Evolutionary conservation across 1,140 invertebrate genomes (phyloP), one percentile per base, ranked within the genome.

Genomic region (Metopolophium dirhodum): DNA sequence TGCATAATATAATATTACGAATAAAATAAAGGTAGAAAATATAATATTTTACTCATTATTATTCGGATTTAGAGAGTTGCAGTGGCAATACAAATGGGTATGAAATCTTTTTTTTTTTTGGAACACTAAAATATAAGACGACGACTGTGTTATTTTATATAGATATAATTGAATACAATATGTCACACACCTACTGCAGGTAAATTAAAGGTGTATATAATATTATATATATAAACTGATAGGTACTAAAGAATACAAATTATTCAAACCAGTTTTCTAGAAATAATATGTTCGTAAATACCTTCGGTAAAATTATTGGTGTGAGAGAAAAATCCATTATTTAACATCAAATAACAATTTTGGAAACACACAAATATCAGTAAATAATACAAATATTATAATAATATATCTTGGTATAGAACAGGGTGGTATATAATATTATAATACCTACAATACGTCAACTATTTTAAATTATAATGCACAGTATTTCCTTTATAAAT

Each of bases 231-330:
- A n/a, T n/a, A 41, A 41, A 41, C 41, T 6, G 4, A 7, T 77
- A 7, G n/a, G 14, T n/a, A n/a, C n/a, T 77, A n/a, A 49, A 88
- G 26, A 51, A 22, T 23, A 54, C 35, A 89, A 54, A 37, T 20
- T 49, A 57, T 57, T 26, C 87, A 89, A 89, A 89, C 87, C 49
- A 54, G 87, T 89, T 89, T 37, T 89, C n/a, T 9, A 89, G 18
- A 89, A 57, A 57, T 57, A 89, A 23, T 54, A 89, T 37, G 23
- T 57, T 23, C 35, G 23, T 54, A 54, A 89, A 89, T 89, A 37
- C 61, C 14, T n/a, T 18, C 20, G 54, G 14, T 23, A 54, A 57
- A 57, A 41, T 57, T 57, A 41, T 89, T 89, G 57, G 87, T 41
- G 88, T 89, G 11, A 18, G 22, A 54, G 8, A 57, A 89, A 89